phyloP scores from a whole-genome alignment of 2,888 invertebrate species.

The Microctonus hyperodae region DNA sequence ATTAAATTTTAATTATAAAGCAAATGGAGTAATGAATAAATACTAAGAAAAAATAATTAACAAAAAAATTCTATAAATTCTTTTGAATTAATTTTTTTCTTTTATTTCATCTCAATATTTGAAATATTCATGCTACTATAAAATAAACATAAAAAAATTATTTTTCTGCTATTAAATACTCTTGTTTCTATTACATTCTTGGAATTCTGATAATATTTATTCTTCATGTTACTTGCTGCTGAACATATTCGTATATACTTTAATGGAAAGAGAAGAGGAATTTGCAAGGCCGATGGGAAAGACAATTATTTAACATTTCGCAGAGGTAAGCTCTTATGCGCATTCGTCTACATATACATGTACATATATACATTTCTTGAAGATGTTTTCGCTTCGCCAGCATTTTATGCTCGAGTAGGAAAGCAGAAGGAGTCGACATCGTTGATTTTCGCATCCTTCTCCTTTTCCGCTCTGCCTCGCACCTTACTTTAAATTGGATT shows the following conservation, averaged over 20 bases:
- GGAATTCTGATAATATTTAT: background rate
- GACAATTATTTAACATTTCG: slow-evolving; percentile 50
- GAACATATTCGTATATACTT: background rate
- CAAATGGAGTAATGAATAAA: too few relatives aligned
- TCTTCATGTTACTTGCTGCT: too few relatives aligned
- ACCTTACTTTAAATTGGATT: slow-evolving; percentile 51
- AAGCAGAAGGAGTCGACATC: slow-evolving; percentile 23
- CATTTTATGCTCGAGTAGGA: slow-evolving; percentile 37
- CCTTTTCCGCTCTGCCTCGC: slow-evolving; percentile 37
- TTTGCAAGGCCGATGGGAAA: slow-evolving; percentile 35
- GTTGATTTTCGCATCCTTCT: slow-evolving; percentile 37
- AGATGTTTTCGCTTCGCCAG: slow-evolving; percentile 45
- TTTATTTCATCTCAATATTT: too few relatives aligned
- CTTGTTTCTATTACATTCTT: too few relatives aligned
- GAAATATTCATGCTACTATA: too few relatives aligned
- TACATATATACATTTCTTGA: slow-evolving; percentile 29
- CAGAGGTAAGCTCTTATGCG: slow-evolving; percentile 35
- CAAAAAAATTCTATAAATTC: too few relatives aligned
- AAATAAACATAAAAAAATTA: too few relatives aligned
- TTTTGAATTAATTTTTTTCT: too few relatives aligned
- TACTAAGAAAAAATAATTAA: too few relatives aligned
- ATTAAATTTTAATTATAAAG: too few relatives aligned
- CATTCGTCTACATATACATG: background rate
- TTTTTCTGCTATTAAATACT: too few relatives aligned
- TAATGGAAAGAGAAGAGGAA: background rate